Evolutionary conservation across 2,888 invertebrate species (phyloP).

Genomic region (Drosophila pegasa): DNA sequence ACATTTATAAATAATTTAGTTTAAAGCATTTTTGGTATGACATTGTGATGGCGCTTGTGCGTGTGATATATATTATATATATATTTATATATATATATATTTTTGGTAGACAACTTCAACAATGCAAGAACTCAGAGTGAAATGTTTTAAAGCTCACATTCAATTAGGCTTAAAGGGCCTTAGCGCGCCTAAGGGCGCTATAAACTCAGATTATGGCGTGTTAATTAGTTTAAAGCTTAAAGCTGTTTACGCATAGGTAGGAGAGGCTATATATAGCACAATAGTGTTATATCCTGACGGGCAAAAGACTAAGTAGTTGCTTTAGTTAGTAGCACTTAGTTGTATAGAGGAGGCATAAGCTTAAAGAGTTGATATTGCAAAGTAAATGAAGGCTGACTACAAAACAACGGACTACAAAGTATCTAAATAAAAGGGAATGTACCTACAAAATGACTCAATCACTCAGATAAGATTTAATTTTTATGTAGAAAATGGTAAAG

Average conservation of each 20-base stretch:
- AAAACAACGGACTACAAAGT: too few relatives aligned
- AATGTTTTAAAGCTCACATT: not conserved
- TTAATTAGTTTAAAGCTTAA: not conserved
- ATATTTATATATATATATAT: not conserved
- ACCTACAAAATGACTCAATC: too few relatives aligned
- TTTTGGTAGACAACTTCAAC: too few relatives aligned
- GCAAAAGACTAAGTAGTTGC: not conserved
- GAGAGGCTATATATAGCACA: not conserved
- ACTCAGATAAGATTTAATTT: not conserved
- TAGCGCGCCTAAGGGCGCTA: too few relatives aligned
- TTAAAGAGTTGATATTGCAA: too few relatives aligned
- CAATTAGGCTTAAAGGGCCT: not conserved
- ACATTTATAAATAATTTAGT: constrained; percentile 9
- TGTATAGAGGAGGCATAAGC: too few relatives aligned
- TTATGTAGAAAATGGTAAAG: too few relatives aligned
- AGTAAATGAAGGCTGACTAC: too few relatives aligned
- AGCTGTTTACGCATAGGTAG: not conserved
- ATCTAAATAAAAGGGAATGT: too few relatives aligned
- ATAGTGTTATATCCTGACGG: too few relatives aligned
- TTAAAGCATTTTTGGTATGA: not conserved
- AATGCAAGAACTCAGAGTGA: not conserved
- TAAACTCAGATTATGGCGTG: not conserved
- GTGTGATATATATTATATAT: not conserved
- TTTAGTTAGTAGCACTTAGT: not conserved
- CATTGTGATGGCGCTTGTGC: not conserved